Evolutionary conservation across 2,888 invertebrate species (phyloP).

Genomic region (Trichopoda pennipes): DNA sequence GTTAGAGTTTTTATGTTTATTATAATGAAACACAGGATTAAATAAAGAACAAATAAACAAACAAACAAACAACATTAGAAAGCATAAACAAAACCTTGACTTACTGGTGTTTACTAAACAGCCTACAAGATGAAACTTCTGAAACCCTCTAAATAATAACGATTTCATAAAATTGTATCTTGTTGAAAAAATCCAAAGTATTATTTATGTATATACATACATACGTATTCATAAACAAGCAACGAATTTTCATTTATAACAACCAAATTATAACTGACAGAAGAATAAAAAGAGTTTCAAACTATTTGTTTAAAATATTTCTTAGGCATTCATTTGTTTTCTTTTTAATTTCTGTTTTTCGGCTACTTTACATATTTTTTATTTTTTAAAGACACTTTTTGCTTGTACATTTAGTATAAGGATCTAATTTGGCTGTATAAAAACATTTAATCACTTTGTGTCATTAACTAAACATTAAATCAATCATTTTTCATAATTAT

Average conservation of each 20-base stretch:
- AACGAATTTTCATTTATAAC: slow-evolving; percentile 59
- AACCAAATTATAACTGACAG: slow-evolving; percentile 28
- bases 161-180: slow-evolving; percentile 34
- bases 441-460: slow-evolving; percentile 33
- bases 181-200: slow-evolving; percentile 42
- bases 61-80: slow-evolving; percentile 13
- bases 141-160: slow-evolving; percentile 12
- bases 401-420: slow-evolving; percentile 41
- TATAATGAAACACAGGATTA: slow-evolving; percentile 33
- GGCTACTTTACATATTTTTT: slow-evolving; percentile 23
- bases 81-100: slow-evolving; percentile 41
- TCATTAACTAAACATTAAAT: slow-evolving; percentile 49
- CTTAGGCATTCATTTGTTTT: slow-evolving; percentile 2
- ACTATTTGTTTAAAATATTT: slow-evolving; percentile 18
- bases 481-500: slow-evolving; percentile 26
- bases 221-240: slow-evolving; percentile 52
- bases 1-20: slow-evolving; percentile 57
- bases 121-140: slow-evolving; percentile 16
- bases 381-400: slow-evolving; percentile 4
- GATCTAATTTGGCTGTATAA: slow-evolving; percentile 25
- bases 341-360: slow-evolving; percentile 19
- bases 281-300: background rate
- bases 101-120: slow-evolving; percentile 11
- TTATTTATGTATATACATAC: background rate
- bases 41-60: slow-evolving; percentile 26